Conservation (phyloP, 2,797 vertebrate genomes). For the Acestrorhynchus altus region DNA sequence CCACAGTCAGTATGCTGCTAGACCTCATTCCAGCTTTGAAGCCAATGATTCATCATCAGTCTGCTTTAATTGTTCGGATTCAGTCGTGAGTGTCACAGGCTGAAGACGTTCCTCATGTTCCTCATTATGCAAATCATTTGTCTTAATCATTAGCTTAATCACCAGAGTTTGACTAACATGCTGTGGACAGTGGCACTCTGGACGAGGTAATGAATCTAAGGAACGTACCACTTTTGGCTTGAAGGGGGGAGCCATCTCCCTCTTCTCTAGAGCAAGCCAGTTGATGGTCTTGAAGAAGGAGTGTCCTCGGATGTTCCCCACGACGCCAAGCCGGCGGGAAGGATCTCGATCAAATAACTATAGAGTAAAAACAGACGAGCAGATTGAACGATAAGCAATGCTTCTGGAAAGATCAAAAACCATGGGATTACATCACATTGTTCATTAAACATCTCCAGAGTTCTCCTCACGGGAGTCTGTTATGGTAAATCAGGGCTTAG, state of each 20-base stretch:
- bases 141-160: background rate
- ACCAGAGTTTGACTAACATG: background rate
- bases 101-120: background rate
- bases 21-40: constrained; percentile 5
- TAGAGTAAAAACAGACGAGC: background rate
- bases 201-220: constrained; percentile 3
- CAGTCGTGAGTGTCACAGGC: background rate
- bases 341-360: constrained; percentile 95
- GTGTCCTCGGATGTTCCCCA: constrained; percentile 87
- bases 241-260: constrained; percentile 88
- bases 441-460: too few species aligned
- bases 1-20: background rate
- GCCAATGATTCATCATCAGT: background rate
- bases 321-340: constrained; percentile 84
- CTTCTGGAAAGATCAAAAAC: background rate
- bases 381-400: background rate
- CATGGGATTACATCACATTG: background rate
- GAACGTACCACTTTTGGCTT: constrained; percentile 95
- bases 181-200: background rate
- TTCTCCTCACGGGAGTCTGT: too few species aligned
- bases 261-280: constrained; percentile 87
- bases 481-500: too few species aligned
- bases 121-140: background rate
- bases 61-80: background rate
- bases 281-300: constrained; percentile 92